These are phyloP conservation scores for Lasioglossum leucozonium DNA, from an alignment of 2,888 invertebrate species.

Conservation along the genomic window DNA sequence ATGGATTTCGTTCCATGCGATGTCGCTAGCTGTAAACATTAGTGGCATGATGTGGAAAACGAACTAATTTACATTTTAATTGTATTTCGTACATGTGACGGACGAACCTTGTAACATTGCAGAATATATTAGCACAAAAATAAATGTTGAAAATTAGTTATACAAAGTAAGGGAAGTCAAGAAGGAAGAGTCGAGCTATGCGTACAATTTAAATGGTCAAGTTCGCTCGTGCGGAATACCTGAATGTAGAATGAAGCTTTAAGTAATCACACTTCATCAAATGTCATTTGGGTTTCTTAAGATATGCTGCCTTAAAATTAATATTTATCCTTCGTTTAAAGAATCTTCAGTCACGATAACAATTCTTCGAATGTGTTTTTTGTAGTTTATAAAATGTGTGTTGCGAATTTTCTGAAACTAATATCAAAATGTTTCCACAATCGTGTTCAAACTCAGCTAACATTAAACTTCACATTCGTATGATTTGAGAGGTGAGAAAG, in stretches of 20 bases:
- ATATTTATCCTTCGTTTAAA: not conserved
- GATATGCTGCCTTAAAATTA: not conserved
- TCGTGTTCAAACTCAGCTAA: no score
- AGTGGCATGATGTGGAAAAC: not conserved
- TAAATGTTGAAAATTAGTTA: not conserved
- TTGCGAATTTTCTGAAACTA: no score
- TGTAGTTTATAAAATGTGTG: not conserved
- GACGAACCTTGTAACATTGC: not conserved
- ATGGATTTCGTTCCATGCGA: no score
- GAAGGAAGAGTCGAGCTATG: not conserved
- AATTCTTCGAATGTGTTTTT: not conserved
- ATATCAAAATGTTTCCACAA: no score
- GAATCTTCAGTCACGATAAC: not conserved
- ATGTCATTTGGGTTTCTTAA: not conserved
- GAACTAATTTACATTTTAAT: not conserved
- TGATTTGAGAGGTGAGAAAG: no score
- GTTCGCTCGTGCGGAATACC: not conserved
- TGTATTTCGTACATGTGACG: not conserved
- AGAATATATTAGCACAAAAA: not conserved
- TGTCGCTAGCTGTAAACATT: no score
- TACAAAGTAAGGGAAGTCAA: not conserved
- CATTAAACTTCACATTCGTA: no score
- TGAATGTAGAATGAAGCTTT: not conserved
- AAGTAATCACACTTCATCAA: not conserved
- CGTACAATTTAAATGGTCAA: not conserved